Conservation (phyloP, 2,113 vertebrate genomes). For the Dipodomys merriami region DNA sequence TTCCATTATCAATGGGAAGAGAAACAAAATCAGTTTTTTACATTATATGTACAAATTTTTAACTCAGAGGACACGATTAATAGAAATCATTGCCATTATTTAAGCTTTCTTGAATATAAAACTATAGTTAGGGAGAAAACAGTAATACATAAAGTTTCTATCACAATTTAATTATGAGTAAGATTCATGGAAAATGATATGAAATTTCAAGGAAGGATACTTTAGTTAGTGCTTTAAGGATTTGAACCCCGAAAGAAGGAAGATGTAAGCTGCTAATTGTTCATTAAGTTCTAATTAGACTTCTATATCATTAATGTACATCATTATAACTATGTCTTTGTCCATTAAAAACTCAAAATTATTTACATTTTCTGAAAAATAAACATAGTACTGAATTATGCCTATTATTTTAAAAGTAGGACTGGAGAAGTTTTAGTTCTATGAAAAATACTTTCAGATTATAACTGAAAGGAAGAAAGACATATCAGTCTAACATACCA, state of each 20-base stretch:
- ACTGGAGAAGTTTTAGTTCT: neutral
- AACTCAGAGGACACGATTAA: constrained; percentile 11
- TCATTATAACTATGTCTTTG: neutral
- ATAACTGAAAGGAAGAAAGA: neutral
- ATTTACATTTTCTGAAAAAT: neutral
- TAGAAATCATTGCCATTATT: neutral
- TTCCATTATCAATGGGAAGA: neutral
- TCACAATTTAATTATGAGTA: constrained; percentile 1
- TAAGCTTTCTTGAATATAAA: constrained; percentile 30
- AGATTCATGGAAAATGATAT: neutral
- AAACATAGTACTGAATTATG: neutral
- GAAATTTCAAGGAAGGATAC: neutral
- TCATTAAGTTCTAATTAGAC: neutral
- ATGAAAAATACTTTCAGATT: neutral
- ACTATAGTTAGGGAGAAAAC: constrained; percentile 7
- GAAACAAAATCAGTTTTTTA: neutral
- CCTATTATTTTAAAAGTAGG: neutral
- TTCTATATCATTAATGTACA: neutral
- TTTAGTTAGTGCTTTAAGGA: neutral
- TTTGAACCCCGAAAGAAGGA: neutral
- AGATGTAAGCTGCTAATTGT: neutral
- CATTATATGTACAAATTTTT: constrained; percentile 7
- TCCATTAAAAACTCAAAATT: neutral
- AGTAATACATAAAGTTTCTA: neutral
- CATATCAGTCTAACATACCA: neutral